Evolutionary conservation across 1,140 invertebrate species (phyloP), one percentile per base, ranked within the genome.

Genomic region (Steinernema khuongi): DNA sequence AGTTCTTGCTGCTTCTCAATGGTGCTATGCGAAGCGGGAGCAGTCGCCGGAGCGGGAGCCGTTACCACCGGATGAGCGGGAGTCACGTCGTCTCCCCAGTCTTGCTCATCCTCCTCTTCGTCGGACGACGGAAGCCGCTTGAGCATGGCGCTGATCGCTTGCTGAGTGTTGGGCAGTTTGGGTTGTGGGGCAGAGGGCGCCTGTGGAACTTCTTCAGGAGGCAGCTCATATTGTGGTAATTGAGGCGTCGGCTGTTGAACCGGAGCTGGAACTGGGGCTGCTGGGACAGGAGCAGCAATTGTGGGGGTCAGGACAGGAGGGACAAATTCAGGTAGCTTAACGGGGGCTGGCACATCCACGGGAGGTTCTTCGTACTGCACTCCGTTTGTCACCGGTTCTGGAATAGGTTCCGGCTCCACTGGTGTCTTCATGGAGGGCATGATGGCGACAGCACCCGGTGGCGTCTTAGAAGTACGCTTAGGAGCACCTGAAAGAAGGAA

Each of bases 361-460:
- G 73, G 73, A 2, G 77, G 68, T 18, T 71, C 73, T 19, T 81
- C 78, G 70, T 78, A 80, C 18, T 71, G 60, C 41, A 28, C 31
- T 30, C 19, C 31, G 36, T n/a, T 66, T 14, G 17, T n/a, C 0
- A 67, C 30, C 60, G 77, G 29, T 1, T 17, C 19, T 1, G 29
- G 1, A 72, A 0, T 31, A 30, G 0, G 31, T 31, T 77, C 73
- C 18, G 41, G 70, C 33, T 41, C 28, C 19, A 72, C 31, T 26
- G 32, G 73, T 29, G 74, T 32, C 19, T 67, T 31, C 22, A 76
- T 31, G 17, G 72, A 73, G 17, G 74, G 74, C 74, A 75, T 75
- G 72, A 75, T 75, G 19, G 74, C 22, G 1, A 75, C 74, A 11
- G 73, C 76, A 44, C 76, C 76, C 18, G 77, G 60, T 1, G 60